Evolutionary conservation across 2,113 vertebrate species (phyloP).

Genomic region (Larimichthys crocea): DNA sequence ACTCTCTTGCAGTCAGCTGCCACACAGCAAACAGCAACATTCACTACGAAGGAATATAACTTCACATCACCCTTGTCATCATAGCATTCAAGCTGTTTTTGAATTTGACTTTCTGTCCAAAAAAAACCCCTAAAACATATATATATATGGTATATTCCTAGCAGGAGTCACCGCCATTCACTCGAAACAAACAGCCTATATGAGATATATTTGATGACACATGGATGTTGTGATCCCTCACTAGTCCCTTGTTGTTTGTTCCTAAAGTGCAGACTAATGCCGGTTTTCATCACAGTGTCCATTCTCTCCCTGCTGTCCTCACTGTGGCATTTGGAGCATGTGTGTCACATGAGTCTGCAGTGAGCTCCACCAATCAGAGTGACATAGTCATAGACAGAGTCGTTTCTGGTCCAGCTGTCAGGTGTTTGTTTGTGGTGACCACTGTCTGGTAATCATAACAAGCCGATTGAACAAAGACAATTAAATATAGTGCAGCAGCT

Average conservation of each 20-base stretch:
- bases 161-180: too few relatives aligned
- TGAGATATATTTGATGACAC: neutral
- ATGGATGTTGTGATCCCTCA: neutral
- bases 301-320: neutral
- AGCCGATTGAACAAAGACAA: neutral
- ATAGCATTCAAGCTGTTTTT: neutral
- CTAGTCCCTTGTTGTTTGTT: neutral
- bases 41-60: neutral
- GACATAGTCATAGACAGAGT: neutral
- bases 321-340: neutral
- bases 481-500: neutral
- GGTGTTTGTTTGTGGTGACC: neutral
- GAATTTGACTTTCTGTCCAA: neutral
- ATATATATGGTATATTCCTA: neutral
- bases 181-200: neutral
- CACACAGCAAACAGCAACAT: neutral
- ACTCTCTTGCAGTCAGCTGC: neutral
- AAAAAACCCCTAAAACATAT: neutral
- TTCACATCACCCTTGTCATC: neutral
- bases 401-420: slow-evolving; percentile 1
- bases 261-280: slow-evolving; percentile 14
- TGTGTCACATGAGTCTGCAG: neutral
- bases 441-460: neutral
- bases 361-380: neutral
- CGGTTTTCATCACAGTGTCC: neutral